These are phyloP conservation scores for Nannobrachium achirus DNA, from an alignment of 2,113 vertebrate species.

Conservation along the genomic window DNA sequence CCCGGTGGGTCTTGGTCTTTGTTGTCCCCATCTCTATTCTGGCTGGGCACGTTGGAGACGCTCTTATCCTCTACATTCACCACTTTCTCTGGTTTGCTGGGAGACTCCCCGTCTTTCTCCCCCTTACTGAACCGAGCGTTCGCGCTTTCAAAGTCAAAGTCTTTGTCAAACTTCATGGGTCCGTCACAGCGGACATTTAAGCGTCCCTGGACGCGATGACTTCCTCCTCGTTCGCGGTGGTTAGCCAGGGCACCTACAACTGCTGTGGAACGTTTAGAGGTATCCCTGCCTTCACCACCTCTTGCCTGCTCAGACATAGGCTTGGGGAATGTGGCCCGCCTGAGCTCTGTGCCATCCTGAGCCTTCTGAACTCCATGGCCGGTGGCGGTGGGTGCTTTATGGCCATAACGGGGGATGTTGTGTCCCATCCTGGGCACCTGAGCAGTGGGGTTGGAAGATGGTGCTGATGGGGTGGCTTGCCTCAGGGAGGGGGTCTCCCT, in stretches of 20 bases:
- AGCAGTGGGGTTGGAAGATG: conserved; percentile 63
- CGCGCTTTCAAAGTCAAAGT: conserved; percentile 98
- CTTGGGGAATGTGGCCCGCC: conserved; percentile 84
- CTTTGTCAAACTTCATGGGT: conserved; percentile 97
- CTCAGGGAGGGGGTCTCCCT: conserved; percentile 90
- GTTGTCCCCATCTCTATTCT: conserved; percentile 89
- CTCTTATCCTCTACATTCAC: conserved; percentile 95
- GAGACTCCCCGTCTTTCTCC: conserved; percentile 95
- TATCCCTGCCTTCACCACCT: conserved; percentile 79
- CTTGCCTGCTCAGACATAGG: conserved; percentile 84
- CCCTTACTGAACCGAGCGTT: conserved; percentile 99
- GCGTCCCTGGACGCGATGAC: conserved; percentile 89
- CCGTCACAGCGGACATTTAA: conserved; percentile 90
- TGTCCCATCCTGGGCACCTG: conserved; percentile 78
- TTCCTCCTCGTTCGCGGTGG: conserved; percentile 86
- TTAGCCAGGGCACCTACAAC: conserved; percentile 71
- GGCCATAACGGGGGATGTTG: conserved; percentile 81
- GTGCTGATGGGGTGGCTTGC: conserved; percentile 80
- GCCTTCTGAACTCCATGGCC: conserved; percentile 64
- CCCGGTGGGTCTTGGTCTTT: conserved; percentile 87
- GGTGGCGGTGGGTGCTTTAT: conserved; percentile 12
- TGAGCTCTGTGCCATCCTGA: conserved; percentile 83
- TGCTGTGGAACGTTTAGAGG: conserved; percentile 79
- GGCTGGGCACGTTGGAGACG: conserved; percentile 89
- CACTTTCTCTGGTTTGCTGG: conserved; percentile 91